Conservation (phyloP, 2,888 invertebrate species). For the Lamellibrachia satsuma region DNA sequence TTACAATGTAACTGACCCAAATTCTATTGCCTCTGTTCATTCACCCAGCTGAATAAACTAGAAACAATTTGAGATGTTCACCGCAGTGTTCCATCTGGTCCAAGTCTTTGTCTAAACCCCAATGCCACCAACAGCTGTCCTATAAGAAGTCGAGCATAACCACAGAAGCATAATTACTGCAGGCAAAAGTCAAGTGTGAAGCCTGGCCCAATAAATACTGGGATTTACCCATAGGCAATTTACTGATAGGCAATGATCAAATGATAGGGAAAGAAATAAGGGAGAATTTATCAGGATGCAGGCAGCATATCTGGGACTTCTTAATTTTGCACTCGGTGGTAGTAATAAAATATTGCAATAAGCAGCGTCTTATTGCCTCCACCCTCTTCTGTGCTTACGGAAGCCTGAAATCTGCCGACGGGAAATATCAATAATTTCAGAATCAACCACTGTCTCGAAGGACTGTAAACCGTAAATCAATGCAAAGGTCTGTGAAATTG, state of each 20-base stretch:
- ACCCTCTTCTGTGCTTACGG: neutral
- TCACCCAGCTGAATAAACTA: too few species aligned
- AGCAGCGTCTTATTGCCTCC: neutral
- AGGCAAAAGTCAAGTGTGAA: neutral
- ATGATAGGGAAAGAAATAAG: neutral
- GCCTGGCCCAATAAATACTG: neutral
- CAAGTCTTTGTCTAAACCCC: too few species aligned
- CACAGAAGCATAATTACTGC: neutral
- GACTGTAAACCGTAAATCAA: neutral
- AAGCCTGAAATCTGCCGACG: neutral
- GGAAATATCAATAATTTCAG: constrained; percentile 2
- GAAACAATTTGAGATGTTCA: too few species aligned
- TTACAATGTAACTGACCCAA: too few species aligned
- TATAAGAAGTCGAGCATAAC: neutral
- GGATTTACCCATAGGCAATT: neutral
- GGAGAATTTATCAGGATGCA: neutral
- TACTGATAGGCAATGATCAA: neutral
- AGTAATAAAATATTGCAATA: neutral
- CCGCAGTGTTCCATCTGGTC: too few species aligned
- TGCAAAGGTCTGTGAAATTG: neutral
- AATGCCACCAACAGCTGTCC: too few species aligned
- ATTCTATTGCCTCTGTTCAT: too few species aligned
- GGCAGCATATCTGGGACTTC: neutral
- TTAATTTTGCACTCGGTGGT: neutral
- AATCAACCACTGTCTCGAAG: neutral